Conservation (phyloP, 2,888 invertebrate genomes). For the Agrotis clavis region DNA sequence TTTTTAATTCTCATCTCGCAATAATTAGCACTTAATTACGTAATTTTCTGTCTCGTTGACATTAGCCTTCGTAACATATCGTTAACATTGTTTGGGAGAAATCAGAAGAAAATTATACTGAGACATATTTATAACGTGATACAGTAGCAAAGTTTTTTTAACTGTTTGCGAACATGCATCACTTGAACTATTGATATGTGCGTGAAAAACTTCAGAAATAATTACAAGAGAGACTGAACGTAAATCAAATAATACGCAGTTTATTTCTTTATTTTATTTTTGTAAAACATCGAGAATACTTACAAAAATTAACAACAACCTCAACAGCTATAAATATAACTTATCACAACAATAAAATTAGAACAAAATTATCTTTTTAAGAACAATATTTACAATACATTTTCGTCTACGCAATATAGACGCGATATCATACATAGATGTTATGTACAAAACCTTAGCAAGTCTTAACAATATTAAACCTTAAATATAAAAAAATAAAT, state of each 20-base stretch:
- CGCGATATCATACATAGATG: constrained; percentile 35
- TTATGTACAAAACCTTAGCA: constrained; percentile 57
- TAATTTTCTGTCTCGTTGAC: constrained; percentile 64
- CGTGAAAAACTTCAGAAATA: constrained; percentile 22
- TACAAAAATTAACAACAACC: constrained; percentile 66
- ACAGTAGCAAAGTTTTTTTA: constrained; percentile 71
- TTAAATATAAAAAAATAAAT: constrained; percentile 60
- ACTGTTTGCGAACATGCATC: constrained; percentile 26
- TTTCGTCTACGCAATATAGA: constrained; percentile 52
- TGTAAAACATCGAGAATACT: constrained; percentile 59
- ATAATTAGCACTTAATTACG: constrained; percentile 53
- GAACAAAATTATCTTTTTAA: constrained; percentile 46
- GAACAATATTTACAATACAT: constrained; percentile 65
- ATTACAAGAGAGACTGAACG: not conserved
- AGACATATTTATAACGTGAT: constrained; percentile 66
- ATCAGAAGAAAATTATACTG: constrained; percentile 71
- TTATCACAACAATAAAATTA: constrained; percentile 76
- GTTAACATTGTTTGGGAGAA: constrained; percentile 77
- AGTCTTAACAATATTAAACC: constrained; percentile 46
- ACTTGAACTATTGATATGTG: constrained; percentile 11
- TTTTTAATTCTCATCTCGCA: constrained; percentile 38
- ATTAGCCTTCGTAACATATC: constrained; percentile 67
- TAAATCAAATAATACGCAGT: constrained; percentile 43
- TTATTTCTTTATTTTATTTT: constrained; percentile 58
- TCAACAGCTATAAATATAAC: constrained; percentile 65